A percentile compares a stretch with the other conserved stretches of the same genome.
These are phyloP conservation scores for Pomacea maculata DNA, from an alignment of 1,140 invertebrate species.

Conservation along the genomic window DNA sequence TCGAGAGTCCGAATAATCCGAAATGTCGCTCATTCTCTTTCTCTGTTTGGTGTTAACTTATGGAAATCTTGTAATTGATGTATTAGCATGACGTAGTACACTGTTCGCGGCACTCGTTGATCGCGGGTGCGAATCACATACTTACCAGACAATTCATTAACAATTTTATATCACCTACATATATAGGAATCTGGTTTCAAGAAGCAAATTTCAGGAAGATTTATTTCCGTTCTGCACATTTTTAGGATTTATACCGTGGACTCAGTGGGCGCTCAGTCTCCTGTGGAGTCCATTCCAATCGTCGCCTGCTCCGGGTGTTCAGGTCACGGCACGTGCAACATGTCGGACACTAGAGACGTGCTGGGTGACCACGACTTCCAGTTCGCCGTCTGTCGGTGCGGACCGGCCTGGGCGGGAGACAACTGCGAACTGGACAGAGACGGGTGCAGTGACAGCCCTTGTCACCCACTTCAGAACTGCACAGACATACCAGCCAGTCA, in stretches of 20 bases:
- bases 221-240: neutral
- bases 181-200: too few species aligned
- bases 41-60: too few species aligned
- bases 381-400: conserved; percentile 22
- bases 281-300: conserved; percentile 12
- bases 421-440: conserved; percentile 27
- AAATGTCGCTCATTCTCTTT: too few species aligned
- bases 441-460: conserved; percentile 27
- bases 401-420: conserved; percentile 17
- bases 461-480: conserved; percentile 16
- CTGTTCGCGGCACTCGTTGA: too few species aligned
- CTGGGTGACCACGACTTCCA: neutral
- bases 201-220: too few species aligned
- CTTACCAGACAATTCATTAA: too few species aligned
- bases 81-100: too few species aligned
- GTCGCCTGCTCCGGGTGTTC: conserved; percentile 28
- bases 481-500: conserved; percentile 20
- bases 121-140: too few species aligned
- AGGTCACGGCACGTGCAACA: conserved; percentile 23
- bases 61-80: too few species aligned
- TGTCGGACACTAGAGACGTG: neutral
- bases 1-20: too few species aligned
- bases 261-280: conserved; percentile 18
- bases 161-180: too few species aligned
- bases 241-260: conserved; percentile 27